Base-by-base conservation (phyloP, 2,797 vertebrate species). In the Stomatorhinus walkeri region DNA sequence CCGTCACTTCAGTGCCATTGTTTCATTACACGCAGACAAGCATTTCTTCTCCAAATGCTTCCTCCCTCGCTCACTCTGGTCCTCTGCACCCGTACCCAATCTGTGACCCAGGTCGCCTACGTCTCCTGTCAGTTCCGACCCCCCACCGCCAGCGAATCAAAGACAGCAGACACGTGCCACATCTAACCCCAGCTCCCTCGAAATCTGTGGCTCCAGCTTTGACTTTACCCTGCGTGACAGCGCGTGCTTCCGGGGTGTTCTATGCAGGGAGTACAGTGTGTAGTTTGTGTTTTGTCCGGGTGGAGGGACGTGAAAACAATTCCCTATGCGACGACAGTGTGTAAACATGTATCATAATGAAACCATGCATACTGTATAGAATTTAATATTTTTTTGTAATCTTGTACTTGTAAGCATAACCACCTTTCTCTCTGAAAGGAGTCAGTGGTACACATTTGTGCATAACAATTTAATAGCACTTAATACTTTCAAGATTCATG, bases 401-500 rank as follows among this genome's bases (percentile, higher is more conserved):
- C 95, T 91, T 93, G 93, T 94, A 92, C 94, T 90, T 94, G 93
- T 95, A 95, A 95, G 94, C 46, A 92, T 92, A 95, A 92, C 94
- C 93, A 95, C 91, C 91, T 94, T 95, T 95, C 93, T 94, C 92
- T 92, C 90, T 4, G 93, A 94, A 95, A 94, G 94, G 94, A 95
- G 95, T 97, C 96, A 96, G 94, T 95, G 92, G 94, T 94, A 89
- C 49, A 76, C 85, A 56, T 92, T 89, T 93, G 91, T 92, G 92
- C 87, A 90, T 88, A 91, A 91, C 90, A 90, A 91, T 84, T 91
- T 84, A 88, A 91, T 94, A 94, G 93, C 95, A 95, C 96, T 96
- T 96, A 93, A 93, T 95, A 94, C 95, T 95, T 95, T 94, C 94
- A 95, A 85, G 22, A 52, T 95, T 90, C 94, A 94, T 93, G 92